Conservation (phyloP, 2,888 invertebrate genomes). For the Teleiodes luculella region DNA sequence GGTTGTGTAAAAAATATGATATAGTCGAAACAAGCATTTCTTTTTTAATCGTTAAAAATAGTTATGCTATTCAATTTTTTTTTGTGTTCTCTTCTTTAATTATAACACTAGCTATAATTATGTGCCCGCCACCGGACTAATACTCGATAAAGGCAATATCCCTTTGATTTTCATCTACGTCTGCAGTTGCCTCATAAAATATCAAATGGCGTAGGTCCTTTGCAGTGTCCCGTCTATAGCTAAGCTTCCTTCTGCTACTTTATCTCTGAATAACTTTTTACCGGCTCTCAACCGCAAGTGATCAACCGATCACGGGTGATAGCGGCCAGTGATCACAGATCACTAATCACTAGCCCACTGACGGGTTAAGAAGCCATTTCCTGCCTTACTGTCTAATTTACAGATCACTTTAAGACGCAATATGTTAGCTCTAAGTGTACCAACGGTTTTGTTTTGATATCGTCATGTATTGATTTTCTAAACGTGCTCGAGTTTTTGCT, state of each 20-base stretch:
- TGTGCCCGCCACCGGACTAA: too few species aligned
- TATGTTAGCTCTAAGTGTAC: constrained; percentile 26
- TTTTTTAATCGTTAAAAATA: too few species aligned
- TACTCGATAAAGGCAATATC: too few species aligned
- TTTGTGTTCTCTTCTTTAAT: too few species aligned
- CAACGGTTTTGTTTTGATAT: constrained; percentile 38
- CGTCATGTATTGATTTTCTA: constrained; percentile 27
- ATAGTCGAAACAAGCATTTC: too few species aligned
- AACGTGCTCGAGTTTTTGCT: constrained; percentile 3
- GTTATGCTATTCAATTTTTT: too few species aligned
- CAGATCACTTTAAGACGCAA: constrained; percentile 54
- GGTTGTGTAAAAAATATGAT: too few species aligned
- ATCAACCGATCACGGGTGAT: constrained; percentile 64
- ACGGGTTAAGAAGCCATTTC: constrained; percentile 76
- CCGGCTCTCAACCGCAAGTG: constrained; percentile 53
- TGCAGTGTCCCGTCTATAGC: too few species aligned
- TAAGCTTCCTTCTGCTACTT: background rate
- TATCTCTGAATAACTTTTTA: constrained; percentile 53
- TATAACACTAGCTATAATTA: too few species aligned
- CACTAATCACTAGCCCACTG: constrained; percentile 68
- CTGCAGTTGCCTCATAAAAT: too few species aligned
- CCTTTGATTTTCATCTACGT: too few species aligned
- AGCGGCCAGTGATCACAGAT: constrained; percentile 62
- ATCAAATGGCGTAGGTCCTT: too few species aligned
- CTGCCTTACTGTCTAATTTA: constrained; percentile 74